These are phyloP conservation scores for Druceiella hillmani DNA, from an alignment of 2,888 invertebrate species.

Conservation along the genomic window DNA sequence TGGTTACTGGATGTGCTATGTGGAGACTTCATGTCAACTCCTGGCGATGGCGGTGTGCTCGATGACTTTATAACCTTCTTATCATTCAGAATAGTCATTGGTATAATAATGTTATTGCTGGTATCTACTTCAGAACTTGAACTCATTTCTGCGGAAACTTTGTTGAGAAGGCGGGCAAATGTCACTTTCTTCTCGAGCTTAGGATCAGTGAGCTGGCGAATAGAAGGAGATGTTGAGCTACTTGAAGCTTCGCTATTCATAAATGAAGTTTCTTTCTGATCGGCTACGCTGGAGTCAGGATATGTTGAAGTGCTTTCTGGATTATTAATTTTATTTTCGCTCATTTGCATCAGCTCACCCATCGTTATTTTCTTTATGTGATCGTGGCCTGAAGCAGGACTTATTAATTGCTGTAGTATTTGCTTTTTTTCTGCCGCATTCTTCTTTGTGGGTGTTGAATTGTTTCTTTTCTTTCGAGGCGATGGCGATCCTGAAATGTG, in stretches of 20 bases:
- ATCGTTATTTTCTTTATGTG: constrained; percentile 60
- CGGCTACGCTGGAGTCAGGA: constrained; percentile 41
- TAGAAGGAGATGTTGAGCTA: constrained; percentile 50
- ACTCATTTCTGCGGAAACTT: constrained; percentile 73
- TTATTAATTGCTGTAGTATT: constrained; percentile 71
- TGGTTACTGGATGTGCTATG: constrained; percentile 71
- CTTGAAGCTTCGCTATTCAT: constrained; percentile 46
- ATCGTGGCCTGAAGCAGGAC: constrained; percentile 60
- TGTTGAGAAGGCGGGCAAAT: constrained; percentile 67
- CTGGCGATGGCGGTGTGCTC: constrained; percentile 61
- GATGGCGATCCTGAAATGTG: constrained; percentile 76
- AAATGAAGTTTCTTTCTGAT: constrained; percentile 58
- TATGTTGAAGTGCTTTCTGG: constrained; percentile 48
- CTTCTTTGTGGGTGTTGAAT: constrained; percentile 73
- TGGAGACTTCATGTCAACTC: constrained; percentile 54
- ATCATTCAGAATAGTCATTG: constrained; percentile 44
- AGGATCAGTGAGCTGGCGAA: constrained; percentile 56
- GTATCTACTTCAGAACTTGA: constrained; percentile 66
- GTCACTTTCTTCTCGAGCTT: constrained; percentile 75
- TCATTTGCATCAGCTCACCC: constrained; percentile 70
- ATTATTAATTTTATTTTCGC: constrained; percentile 53
- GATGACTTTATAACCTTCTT: constrained; percentile 42
- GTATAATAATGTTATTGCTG: constrained; percentile 47
- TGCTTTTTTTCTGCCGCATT: constrained; percentile 73
- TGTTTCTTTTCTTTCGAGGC: constrained; percentile 72